Base-by-base conservation (phyloP, 2,888 invertebrate genomes). In the Pristionchus fissidentatus region DNA sequence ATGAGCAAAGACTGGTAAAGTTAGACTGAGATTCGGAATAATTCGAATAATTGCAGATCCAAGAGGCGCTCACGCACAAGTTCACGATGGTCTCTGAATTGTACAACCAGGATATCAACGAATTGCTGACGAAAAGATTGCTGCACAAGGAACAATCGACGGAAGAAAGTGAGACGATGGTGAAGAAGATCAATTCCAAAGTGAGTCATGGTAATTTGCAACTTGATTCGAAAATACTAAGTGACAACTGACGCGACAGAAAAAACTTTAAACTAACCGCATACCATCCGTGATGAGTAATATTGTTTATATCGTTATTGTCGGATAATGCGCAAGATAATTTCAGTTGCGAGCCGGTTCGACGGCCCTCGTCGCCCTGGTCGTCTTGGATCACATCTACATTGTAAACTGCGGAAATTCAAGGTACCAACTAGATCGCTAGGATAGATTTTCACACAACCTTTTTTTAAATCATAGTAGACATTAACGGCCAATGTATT, bases 321-420 rank as follows among this genome's bases (percentile, higher is more conserved):
- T 49, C 49, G 22, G 29, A 78, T n/a, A 10, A 62, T 62, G 13
- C 10, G 8, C 75, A 57, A 43, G 96, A 0, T 96, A 96, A 90
- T 94, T 94, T 83, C 95, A 96, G 90, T 93, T 97, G 0, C 95
- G 95, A 0, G 95, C 96, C 0, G 97, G 97, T 0, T 95, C 96
- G 0, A 95, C 96, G 0, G 96, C 96, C 0, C 95, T 96, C 0
- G 95, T 97, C 7, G 96, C 96, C 0, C 93, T 97, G 0, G 95
- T 96, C 8, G 95, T 95, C 87, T 95, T 95, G 84, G 95, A 95
- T 86, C 95, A 95, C 92, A 93, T 97, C 22, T 97, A 95, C 92
- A 95, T 97, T 0, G 96, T 96, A 0, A 97, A 97, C 93, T 95
- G 97, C 8, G 97, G 97, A 5, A 85, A 87, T 41, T 88, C 88